Percentiles rank a stretch among this genome's conserved stretches.
Conservation (phyloP, 1,140 invertebrate species). For the Sitobion miscanthi region DNA sequence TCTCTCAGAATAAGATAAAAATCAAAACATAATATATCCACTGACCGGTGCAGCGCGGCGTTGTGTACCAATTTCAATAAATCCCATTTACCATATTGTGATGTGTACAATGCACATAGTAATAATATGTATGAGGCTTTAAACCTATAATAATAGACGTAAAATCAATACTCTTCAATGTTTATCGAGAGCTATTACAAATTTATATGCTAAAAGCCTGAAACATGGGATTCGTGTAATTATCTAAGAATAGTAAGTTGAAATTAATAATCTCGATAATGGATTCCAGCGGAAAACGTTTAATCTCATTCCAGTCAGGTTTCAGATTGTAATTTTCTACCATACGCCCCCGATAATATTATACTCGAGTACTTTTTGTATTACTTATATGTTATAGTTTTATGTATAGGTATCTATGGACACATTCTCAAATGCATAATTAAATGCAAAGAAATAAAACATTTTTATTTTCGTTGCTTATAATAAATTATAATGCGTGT, state of each 20-base stretch:
- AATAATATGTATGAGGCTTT: not conserved
- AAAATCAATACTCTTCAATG: not conserved
- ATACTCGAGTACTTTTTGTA: no score
- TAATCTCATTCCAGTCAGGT: not conserved
- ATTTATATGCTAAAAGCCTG: not conserved
- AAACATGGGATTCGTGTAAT: not conserved
- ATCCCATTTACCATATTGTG: not conserved
- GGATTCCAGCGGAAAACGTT: not conserved
- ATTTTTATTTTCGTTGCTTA: no score
- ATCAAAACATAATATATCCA: not conserved
- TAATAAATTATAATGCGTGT: no score
- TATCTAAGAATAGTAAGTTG: not conserved
- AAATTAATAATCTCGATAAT: conserved; percentile 8
- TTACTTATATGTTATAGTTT: not conserved
- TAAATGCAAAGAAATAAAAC: no score
- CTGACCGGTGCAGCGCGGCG: not conserved
- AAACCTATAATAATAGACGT: not conserved
- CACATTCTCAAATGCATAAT: no score
- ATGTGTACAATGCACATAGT: not conserved
- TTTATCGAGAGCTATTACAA: not conserved
- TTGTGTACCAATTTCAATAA: not conserved
- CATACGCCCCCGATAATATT: no score
- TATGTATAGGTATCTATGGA: not conserved
- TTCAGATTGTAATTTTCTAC: not conserved
- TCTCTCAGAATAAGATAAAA: not conserved